Evolutionary conservation across 2,888 invertebrate genomes (phyloP), one percentile per base, ranked within the genome.

Genomic region (Furcula furcula): DNA sequence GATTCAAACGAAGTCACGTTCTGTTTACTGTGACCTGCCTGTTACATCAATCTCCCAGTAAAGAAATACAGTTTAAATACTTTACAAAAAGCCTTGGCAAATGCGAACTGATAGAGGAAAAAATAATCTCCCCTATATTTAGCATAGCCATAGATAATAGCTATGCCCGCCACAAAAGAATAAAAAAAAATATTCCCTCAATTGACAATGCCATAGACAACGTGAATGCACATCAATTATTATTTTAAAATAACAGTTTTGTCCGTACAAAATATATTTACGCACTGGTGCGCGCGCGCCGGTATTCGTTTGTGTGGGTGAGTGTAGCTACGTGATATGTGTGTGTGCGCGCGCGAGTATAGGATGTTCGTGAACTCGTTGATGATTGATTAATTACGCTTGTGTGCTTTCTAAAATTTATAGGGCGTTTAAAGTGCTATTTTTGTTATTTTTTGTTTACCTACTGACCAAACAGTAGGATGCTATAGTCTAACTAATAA

Each of bases 211-310:
- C 54, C 58, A 59, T 56, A 57, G 63, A 69, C 65, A 75, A 69
- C 66, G 71, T 55, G 65, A 66, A 62, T 68, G 72, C 65, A 73
- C 82, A 82, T 80, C 81, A 83, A 81, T 86, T 86, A 86, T 85
- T 83, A 82, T 85, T 86, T 78, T 79, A 82, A 85, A 88, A 87
- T 86, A 87, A 86, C 87, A 88, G 87, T 88, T 88, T 87, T 86
- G 87, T 87, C 64, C 66, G 75, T 71, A 87, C 87, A 86, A 85
- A 85, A 85, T 86, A 81, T 83, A 81, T 87, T 84, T 69, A 81
- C 84, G 86, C 77, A 52, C 74, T 49, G 84, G 40, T 83, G 85
- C 56, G 46, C 64, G 42, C 58, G 62, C 37, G 52, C 51, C 46
- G 50, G 46, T 47, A 28, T 56, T 37, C 36, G 20, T 25, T 35